Base-by-base conservation (phyloP, 2,888 invertebrate species). In the Pachymerium ferrugineum region DNA sequence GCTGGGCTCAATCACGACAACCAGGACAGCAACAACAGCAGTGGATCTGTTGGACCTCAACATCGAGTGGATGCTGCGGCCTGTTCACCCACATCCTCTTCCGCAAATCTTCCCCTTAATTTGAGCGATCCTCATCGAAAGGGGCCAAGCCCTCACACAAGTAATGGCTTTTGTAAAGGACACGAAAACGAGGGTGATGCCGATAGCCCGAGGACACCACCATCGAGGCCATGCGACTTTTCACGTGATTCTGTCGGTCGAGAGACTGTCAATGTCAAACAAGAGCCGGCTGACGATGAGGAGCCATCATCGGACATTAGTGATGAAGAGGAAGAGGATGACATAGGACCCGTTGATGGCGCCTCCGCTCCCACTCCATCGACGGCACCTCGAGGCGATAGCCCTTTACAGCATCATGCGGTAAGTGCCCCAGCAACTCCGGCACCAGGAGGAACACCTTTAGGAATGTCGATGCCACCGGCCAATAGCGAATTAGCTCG, bases 1-100 rank as follows among this genome's bases (percentile, higher is more conserved):
- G 72, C 38, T 35, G 70, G 68, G 62, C 72, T 74, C 62, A 67
- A 71, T 67, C 76, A 90, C 89, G 67, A 90, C 89, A 5, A 86
- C 84, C 29, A 85, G 86, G 77, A 88, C 87, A 78, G 76, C 42
- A 74, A 74, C 74, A 74, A 77, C 75, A 76, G 83, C 75, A 84
- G 85, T 75, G 85, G 78, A 30, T 72, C 72, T n/a, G 19, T 62
- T 8, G 72, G 62, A 8, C 69, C 10, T n/a, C 35, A 31, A 14
- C 31, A 38, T 38, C 35, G 38, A 6, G 22, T 22, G 31, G 70
- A 33, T 16, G 28, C 19, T 10, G 28, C 29, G 19, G 28, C 28
- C 10, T 42, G 35, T 31, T 35, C 73, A 16, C 29, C 47, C 62
- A 16, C 16, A 16, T 31, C 73, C 22, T 62, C 62, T 47, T 70